Evolutionary conservation across 2,113 vertebrate species (phyloP).

Genomic region (Halichoerus grypus): DNA sequence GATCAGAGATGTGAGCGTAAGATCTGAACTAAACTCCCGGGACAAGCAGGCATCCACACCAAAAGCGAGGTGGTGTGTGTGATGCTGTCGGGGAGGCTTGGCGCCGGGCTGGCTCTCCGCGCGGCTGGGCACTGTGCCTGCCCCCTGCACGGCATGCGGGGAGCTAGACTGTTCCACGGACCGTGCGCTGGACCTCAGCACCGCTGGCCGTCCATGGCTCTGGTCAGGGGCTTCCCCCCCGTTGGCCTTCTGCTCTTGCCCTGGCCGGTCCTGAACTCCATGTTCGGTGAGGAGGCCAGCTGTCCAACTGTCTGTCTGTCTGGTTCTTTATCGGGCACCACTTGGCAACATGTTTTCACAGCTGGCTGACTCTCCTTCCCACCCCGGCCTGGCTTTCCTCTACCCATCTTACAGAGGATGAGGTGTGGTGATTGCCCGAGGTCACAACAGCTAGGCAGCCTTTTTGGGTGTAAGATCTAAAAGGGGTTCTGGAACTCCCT

Average conservation of each 20-base stretch:
- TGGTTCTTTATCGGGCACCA: not conserved
- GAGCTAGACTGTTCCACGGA: not conserved
- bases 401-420: not conserved
- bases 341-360: not conserved
- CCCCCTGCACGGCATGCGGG: not conserved
- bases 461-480: not conserved
- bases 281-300: not conserved
- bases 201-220: fast-evolving
- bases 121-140: fast-evolving
- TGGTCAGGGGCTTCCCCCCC: fast-evolving
- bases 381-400: not conserved
- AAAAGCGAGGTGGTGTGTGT: not conserved
- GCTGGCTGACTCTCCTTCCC: not conserved
- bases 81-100: no score
- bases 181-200: not conserved
- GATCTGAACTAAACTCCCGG: not conserved
- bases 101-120: fast-evolving
- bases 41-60: not conserved
- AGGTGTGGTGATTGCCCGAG: not conserved
- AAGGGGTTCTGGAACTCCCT: not conserved
- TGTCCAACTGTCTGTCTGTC: not conserved
- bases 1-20: not conserved
- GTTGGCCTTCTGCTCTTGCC: fast-evolving
- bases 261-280: not conserved
- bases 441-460: not conserved